Conservation (phyloP, 2,797 vertebrate genomes). For the Rhinella marina region DNA sequence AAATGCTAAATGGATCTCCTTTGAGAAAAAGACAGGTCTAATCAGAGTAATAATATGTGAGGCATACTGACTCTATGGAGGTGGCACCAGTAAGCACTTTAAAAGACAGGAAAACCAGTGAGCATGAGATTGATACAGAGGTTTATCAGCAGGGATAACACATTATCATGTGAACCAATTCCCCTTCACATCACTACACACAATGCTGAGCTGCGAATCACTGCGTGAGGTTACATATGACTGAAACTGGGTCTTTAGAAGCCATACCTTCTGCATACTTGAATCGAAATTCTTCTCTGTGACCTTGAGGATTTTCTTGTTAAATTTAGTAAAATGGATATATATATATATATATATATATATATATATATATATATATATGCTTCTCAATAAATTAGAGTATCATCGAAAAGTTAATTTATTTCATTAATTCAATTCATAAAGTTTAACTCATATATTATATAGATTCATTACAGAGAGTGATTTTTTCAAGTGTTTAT, state of each 20-base stretch:
- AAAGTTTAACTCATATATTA: too few relatives aligned
- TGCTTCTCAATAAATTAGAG: too few relatives aligned
- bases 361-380: too few relatives aligned
- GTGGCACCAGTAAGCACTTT: conserved; percentile 60
- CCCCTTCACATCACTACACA: conserved; percentile 57
- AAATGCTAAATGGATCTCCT: conserved; percentile 55
- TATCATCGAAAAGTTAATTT: too few relatives aligned
- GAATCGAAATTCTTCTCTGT: conserved; percentile 6
- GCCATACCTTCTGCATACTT: conserved; percentile 31
- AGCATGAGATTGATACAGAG: conserved; percentile 62
- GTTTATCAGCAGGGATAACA: conserved; percentile 61
- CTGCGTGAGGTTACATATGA: conserved; percentile 43
- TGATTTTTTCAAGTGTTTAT: too few relatives aligned
- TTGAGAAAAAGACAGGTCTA: conserved; percentile 56
- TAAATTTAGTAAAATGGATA: conserved; percentile 8
- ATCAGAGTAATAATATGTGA: conserved; percentile 57
- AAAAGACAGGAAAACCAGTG: conserved; percentile 58
- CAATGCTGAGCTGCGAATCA: conserved; percentile 47
- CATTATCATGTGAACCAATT: conserved; percentile 61
- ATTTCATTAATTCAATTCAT: too few relatives aligned
- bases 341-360: neutral
- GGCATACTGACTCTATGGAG: conserved; percentile 38
- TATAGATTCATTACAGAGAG: too few relatives aligned
- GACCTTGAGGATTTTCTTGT: conserved; percentile 12
- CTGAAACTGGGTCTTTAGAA: conserved; percentile 32